A percentile compares a stretch with the other conserved stretches of the same genome.
phyloP scores from a whole-genome alignment of 2,888 invertebrate species.

The Mythimna pallens region DNA sequence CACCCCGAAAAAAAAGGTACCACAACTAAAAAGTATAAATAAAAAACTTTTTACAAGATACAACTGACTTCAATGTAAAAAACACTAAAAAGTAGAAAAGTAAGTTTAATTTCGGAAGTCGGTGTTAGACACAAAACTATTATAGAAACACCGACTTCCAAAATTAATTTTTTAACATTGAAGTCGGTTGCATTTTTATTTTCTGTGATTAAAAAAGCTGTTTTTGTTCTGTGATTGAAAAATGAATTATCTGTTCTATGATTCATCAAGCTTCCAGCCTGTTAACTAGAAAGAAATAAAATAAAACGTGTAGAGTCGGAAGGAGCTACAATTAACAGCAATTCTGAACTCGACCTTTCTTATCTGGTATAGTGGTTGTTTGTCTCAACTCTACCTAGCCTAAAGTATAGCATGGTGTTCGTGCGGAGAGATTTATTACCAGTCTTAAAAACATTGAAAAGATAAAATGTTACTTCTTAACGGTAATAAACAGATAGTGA shows the following conservation, averaged over 20 bases:
- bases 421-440: constrained; percentile 55
- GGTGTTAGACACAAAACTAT: too few species aligned
- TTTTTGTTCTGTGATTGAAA: too few species aligned
- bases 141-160: too few species aligned
- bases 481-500: constrained; percentile 45
- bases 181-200: too few species aligned
- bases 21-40: too few species aligned
- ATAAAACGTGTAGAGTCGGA: constrained; percentile 25
- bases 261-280: background rate
- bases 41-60: too few species aligned
- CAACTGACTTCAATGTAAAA: too few species aligned
- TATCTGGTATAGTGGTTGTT: constrained; percentile 48
- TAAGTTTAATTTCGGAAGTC: too few species aligned
- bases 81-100: too few species aligned
- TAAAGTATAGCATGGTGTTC: constrained; percentile 56
- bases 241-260: background rate
- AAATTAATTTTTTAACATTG: too few species aligned
- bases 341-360: constrained; percentile 37
- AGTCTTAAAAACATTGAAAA: constrained; percentile 42
- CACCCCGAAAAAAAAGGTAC: too few species aligned
- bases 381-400: constrained; percentile 35
- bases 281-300: background rate
- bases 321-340: constrained; percentile 46
- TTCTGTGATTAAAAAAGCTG: too few species aligned
- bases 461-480: constrained; percentile 53